Evolutionary conservation across 2,113 vertebrate genomes (phyloP).

Genomic region (Pachycephala philippinensis): DNA sequence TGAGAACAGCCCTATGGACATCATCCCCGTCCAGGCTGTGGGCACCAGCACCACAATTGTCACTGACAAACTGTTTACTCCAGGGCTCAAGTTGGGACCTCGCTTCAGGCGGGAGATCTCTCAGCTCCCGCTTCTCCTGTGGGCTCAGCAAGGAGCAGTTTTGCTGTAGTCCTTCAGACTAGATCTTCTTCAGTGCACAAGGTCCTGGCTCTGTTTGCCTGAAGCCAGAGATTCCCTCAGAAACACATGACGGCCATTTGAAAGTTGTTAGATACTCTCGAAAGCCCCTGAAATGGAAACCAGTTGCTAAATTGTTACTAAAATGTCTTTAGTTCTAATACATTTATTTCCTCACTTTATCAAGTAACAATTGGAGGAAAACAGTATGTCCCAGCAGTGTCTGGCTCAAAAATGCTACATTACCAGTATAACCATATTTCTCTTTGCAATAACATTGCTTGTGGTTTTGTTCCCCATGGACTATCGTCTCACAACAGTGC

Average conservation of each 20-base stretch:
- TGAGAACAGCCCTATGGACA: no score
- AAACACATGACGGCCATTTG: background rate
- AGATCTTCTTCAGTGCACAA: no score
- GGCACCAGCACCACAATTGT: no score
- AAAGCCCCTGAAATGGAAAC: background rate
- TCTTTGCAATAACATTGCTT: background rate
- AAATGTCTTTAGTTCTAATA: background rate
- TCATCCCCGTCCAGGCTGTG: no score
- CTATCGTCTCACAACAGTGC: background rate
- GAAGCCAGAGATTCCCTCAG: background rate
- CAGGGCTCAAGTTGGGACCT: constrained; percentile 75
- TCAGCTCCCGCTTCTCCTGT: rapidly evolving
- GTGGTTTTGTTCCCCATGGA: background rate
- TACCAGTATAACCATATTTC: background rate
- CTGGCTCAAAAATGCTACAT: background rate
- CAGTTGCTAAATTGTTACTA: background rate
- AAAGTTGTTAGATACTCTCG: background rate
- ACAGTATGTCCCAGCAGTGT: background rate
- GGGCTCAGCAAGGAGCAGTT: background rate
- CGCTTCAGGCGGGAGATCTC: constrained; percentile 74
- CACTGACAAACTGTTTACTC: constrained; percentile 75
- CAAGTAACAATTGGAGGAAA: background rate
- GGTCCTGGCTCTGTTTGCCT: background rate
- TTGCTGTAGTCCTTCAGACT: background rate
- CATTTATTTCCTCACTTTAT: background rate